A percentile compares a stretch with the other conserved stretches of the same genome.
Conservation (phyloP, 2,888 invertebrate genomes). For the Steinernema scapterisci region DNA sequence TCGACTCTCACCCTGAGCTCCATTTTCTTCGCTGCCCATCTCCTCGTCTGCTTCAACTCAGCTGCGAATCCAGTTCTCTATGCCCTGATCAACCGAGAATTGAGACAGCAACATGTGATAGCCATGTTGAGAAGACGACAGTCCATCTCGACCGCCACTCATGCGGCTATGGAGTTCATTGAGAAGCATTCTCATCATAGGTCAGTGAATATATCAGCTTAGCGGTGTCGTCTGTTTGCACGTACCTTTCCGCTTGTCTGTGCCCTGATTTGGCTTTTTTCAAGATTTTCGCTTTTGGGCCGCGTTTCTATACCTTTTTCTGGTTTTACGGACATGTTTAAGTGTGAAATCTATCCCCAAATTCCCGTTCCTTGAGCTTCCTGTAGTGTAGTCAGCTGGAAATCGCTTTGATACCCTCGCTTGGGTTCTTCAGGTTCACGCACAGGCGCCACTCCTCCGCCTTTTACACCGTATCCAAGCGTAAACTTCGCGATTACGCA, state of each 20-base stretch:
- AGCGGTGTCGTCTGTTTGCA: not conserved
- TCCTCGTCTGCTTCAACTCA: conserved; percentile 66
- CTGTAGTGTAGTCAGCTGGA: not conserved
- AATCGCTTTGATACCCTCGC: not conserved
- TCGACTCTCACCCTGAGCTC: conserved; percentile 58
- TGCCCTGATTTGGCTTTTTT: too few relatives aligned
- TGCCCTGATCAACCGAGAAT: conserved; percentile 65
- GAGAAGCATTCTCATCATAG: conserved; percentile 39
- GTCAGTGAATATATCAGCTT: not conserved
- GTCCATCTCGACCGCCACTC: conserved; percentile 50
- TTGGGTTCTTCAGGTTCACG: conserved; percentile 12
- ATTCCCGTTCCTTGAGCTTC: too few relatives aligned
- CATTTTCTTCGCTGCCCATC: conserved; percentile 63
- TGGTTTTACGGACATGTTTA: too few relatives aligned
- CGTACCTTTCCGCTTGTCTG: not conserved
- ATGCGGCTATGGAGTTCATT: conserved; percentile 44
- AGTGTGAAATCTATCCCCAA: too few relatives aligned
- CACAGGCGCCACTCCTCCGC: conserved; percentile 10
- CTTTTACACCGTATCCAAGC: conserved; percentile 4
- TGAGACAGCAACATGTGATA: conserved; percentile 61
- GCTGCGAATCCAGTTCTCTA: conserved; percentile 67
- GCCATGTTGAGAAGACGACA: conserved; percentile 60
- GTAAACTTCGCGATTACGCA: not conserved
- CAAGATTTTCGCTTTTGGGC: too few relatives aligned
- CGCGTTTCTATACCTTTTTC: too few relatives aligned